Evolutionary conservation across 2,888 invertebrate species (phyloP), one percentile per base, ranked within the genome.

Genomic region (Andrena dorsata): DNA sequence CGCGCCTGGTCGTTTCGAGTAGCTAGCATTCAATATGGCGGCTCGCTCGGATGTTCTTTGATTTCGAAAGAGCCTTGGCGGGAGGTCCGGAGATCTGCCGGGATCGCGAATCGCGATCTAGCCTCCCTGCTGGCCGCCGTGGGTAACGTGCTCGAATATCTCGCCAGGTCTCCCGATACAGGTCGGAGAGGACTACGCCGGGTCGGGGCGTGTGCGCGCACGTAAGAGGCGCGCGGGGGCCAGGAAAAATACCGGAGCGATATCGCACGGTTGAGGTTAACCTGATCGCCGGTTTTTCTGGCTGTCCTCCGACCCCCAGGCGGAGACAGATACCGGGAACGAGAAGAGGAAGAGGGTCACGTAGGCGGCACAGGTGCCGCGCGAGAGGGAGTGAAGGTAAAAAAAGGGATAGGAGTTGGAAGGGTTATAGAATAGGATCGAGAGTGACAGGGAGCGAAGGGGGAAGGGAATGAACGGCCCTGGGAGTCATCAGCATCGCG

Each of bases 401-500:
- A 76, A 76, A 65, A 71, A 30, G 56, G 28, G 60, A 63, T 65
- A 56, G 47, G 6, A 7, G 60, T 41, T 41, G 51, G 32, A 41
- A 63, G 23, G 49, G 63, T 32, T 66, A 28, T 60, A 58, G 58
- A 32, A 71, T 70, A 72, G 30, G 53, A 61, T 80, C 78, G 61
- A 77, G 68, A 72, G 58, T 32, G 79, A 74, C 49, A 56, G 61
- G 41, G 74, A 75, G 28, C 53, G 49, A 66, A 78, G 60, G 83
- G 66, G 69, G 20, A 53, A 77, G 72, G 77, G 82, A 79, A 88
- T 88, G 88, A 85, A 86, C 79, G 86, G 88, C 80, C 87, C 87
- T 76, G 91, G 91, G 83, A 90, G 85, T 90, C 91, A 91, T 88
- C 91, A 90, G 86, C 92, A 91, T 86, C 92, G 92, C 66, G 87